Conservation (phyloP, 1,140 invertebrate species). For the Halictus rubicundus region DNA sequence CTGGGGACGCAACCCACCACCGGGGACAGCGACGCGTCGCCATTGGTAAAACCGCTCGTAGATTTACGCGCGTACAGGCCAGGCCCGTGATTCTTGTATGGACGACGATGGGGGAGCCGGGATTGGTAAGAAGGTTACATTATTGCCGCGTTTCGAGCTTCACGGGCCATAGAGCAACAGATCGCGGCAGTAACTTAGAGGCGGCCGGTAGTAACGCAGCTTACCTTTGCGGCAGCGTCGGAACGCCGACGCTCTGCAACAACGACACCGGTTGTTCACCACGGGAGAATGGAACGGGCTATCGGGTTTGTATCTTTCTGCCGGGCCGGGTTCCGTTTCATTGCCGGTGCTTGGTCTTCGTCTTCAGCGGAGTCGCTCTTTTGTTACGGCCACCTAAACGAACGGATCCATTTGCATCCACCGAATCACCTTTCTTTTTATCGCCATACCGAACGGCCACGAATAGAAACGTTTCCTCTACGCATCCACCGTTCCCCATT, state of each 20-base stretch:
- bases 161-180: conserved; percentile 70
- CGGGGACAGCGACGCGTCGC: conserved; percentile 2
- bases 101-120: conserved; percentile 27
- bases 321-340: neutral
- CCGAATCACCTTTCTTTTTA: neutral
- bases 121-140: conserved; percentile 73
- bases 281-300: conserved; percentile 1
- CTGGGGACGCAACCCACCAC: conserved; percentile 1
- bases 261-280: conserved; percentile 6
- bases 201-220: conserved; percentile 52
- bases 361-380: conserved; percentile 1
- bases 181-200: conserved; percentile 67
- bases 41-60: conserved; percentile 41
- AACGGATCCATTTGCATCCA: conserved; percentile 20
- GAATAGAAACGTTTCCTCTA: no score
- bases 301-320: neutral
- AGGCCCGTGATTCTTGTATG: conserved; percentile 57
- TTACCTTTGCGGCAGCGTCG: conserved; percentile 31
- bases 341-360: conserved; percentile 27
- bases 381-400: conserved; percentile 17
- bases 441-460: no score
- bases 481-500: neutral
- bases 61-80: conserved; percentile 59
- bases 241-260: conserved; percentile 12
- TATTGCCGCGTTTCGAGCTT: conserved; percentile 70